Conservation (phyloP, 2,888 invertebrate genomes). For the Dorcus hopei region DNA sequence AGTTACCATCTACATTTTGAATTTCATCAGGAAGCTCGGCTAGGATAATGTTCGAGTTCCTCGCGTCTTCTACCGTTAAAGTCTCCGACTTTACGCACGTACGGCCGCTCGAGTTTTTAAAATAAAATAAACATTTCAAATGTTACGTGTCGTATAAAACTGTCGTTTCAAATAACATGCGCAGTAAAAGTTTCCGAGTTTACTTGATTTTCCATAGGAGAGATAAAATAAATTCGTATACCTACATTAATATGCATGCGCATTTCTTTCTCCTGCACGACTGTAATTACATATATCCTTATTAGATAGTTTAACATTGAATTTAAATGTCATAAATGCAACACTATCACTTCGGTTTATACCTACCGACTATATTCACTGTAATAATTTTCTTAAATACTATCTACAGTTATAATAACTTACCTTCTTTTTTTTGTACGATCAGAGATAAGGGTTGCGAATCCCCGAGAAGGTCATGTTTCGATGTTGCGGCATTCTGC, state of each 20-base stretch:
- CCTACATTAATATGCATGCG: background rate
- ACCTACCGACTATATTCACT: background rate
- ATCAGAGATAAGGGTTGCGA: constrained; percentile 61
- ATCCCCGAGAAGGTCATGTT: constrained; percentile 59
- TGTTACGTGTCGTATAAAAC: too few species aligned
- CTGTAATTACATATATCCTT: constrained; percentile 9
- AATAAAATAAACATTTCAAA: too few species aligned
- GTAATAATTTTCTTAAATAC: background rate
- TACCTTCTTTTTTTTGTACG: constrained; percentile 51
- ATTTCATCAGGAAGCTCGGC: too few species aligned
- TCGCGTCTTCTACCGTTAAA: too few species aligned
- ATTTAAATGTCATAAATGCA: constrained; percentile 14
- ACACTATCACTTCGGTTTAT: background rate
- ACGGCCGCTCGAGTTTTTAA: too few species aligned
- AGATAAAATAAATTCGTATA: background rate
- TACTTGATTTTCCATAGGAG: too few species aligned
- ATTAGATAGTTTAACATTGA: constrained; percentile 14
- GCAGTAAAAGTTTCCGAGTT: too few species aligned
- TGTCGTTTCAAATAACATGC: too few species aligned
- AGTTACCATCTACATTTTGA: too few species aligned
- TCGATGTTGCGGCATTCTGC: constrained; percentile 69
- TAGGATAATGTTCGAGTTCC: too few species aligned
- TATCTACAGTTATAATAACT: constrained; percentile 26
- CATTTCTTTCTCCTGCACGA: background rate
- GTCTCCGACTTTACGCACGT: too few species aligned